These are phyloP conservation scores for Opisthocomus hoazin DNA, from an alignment of 2,113 vertebrate genomes.

Conservation along the genomic window DNA sequence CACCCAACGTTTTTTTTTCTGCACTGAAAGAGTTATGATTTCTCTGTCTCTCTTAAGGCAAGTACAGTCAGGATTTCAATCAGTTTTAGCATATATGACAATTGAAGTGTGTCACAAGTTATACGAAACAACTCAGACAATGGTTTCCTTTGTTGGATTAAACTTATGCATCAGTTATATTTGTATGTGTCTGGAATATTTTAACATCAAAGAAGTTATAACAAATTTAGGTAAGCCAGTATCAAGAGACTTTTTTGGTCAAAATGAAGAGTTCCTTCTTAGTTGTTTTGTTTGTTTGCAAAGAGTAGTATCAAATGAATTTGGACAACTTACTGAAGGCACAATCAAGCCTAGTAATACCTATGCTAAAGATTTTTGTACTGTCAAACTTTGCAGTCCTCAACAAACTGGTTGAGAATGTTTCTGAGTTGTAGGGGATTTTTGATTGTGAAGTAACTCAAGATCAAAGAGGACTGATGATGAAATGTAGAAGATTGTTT, in stretches of 20 bases:
- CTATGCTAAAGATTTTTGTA: not conserved
- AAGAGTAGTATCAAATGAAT: not conserved
- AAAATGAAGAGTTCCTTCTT: not conserved
- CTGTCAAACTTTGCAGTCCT: not conserved
- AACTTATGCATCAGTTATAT: not conserved
- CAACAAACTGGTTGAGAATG: not conserved
- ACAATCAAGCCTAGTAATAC: not conserved
- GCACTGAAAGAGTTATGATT: not conserved
- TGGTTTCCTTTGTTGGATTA: not conserved
- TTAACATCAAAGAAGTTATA: not conserved
- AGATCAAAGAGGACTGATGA: not conserved
- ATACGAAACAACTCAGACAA: not conserved
- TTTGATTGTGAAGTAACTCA: not conserved
- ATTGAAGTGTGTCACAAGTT: not conserved
- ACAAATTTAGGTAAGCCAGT: not conserved
- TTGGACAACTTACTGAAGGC: not conserved
- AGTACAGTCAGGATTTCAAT: conserved; percentile 44
- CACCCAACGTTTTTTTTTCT: not conserved
- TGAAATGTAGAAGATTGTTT: not conserved
- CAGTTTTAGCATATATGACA: not conserved
- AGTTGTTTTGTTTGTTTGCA: not conserved
- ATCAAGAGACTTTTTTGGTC: not conserved
- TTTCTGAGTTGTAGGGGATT: not conserved
- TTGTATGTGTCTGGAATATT: not conserved
- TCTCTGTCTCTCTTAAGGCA: conserved; percentile 25